Percentiles rank a stretch among this genome's conserved stretches.
phyloP scores from a whole-genome alignment of 2,888 invertebrate species.

The Drosophila formosana region DNA sequence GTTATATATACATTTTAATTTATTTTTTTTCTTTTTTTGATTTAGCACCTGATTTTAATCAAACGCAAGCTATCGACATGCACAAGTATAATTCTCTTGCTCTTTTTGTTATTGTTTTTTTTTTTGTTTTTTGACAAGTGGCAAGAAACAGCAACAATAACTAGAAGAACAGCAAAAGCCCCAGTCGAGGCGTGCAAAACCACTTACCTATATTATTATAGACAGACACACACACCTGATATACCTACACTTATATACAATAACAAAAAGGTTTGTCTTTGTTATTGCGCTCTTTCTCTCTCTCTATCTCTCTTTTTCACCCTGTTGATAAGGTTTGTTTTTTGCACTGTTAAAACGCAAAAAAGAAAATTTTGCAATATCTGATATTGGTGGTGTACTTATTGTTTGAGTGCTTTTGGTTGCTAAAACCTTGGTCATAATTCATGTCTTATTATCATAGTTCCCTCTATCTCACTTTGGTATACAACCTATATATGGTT shows the following conservation, averaged over 20 bases:
- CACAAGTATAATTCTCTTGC: constrained; percentile 17
- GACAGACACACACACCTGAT: constrained; percentile 5
- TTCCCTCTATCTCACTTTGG: constrained; percentile 9
- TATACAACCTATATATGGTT: constrained; percentile 15
- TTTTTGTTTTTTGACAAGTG: constrained; percentile 39
- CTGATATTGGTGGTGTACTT: constrained; percentile 27
- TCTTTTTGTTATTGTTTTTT: constrained; percentile 11
- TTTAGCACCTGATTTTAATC: constrained; percentile 65
- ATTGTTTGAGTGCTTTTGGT: constrained; percentile 38
- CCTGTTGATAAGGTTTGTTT: constrained; percentile 54
- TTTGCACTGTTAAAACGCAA: constrained; percentile 42
- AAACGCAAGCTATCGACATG: constrained; percentile 32
- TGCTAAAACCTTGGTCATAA: constrained; percentile 44
- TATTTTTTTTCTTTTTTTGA: constrained; percentile 51
- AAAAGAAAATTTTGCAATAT: constrained; percentile 55
- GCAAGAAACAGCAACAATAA: constrained; percentile 10
- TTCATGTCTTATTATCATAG: constrained; percentile 39
- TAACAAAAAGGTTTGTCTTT: constrained; percentile 35
- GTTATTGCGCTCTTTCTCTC: constrained; percentile 19
- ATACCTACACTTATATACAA: constrained; percentile 16
- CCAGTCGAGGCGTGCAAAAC: constrained; percentile 32
- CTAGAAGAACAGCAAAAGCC: constrained; percentile 10
- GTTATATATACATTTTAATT: constrained; percentile 29
- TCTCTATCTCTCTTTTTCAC: not conserved
- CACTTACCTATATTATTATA: constrained; percentile 40